phyloP scores from a whole-genome alignment of 64 coral and sea anemone genomes.

The Pachyseris speciosa region DNA sequence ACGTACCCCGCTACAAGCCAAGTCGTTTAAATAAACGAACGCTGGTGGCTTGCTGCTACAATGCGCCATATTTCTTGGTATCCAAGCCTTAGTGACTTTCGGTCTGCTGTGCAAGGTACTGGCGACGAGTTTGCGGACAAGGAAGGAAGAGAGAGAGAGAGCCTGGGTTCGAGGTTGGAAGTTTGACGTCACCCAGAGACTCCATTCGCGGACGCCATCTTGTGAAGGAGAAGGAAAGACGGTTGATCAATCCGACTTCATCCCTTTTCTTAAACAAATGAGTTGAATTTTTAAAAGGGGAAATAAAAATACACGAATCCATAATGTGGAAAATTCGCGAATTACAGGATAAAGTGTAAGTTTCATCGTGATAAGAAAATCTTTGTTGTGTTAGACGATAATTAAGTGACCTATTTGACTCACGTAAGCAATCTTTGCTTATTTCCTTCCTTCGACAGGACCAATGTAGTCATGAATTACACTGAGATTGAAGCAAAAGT shows the following conservation, averaged over 20 bases:
- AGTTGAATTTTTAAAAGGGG: not conserved
- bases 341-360: slow-evolving; percentile 99
- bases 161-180: not conserved
- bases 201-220: not conserved
- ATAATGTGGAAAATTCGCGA: slow-evolving; percentile 99
- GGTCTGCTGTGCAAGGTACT: too few species aligned
- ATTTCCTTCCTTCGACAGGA: slow-evolving; percentile 61
- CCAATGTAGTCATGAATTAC: slow-evolving; percentile 99
- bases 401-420: slow-evolving; percentile 33
- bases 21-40: slow-evolving; percentile 67
- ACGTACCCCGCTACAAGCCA: slow-evolving; percentile 50
- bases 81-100: too few species aligned
- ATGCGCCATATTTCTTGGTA: too few species aligned
- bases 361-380: slow-evolving; percentile 15
- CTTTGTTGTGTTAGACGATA: not conserved
- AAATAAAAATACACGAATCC: not conserved
- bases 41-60: not conserved
- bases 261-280: slow-evolving; percentile 31
- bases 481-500: slow-evolving; percentile 98
- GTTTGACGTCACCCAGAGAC: not conserved
- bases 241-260: slow-evolving; percentile 1
- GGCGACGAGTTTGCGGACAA: too few species aligned
- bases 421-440: not conserved
- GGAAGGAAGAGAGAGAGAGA: too few species aligned
- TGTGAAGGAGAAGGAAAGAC: not conserved